These are phyloP conservation scores for Neotoxoptera formosana DNA, from an alignment of 1,140 invertebrate species.

Conservation along the genomic window DNA sequence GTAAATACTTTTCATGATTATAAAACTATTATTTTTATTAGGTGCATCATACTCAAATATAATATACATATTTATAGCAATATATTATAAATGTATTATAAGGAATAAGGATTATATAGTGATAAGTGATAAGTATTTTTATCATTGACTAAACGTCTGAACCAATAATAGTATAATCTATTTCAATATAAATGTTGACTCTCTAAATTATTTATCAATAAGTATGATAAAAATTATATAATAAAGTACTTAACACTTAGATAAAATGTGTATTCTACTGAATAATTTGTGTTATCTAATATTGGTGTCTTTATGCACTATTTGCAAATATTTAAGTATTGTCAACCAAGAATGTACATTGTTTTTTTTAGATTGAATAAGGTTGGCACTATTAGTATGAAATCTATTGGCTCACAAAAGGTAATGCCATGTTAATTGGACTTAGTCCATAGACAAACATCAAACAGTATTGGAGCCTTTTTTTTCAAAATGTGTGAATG, in stretches of 20 bases:
- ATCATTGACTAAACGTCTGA: not conserved
- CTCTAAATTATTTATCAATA: not conserved
- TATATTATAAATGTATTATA: constrained; percentile 17
- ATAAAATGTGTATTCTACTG: not conserved
- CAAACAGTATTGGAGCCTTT: constrained; percentile 2
- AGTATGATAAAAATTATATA: not conserved
- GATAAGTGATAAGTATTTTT: not conserved
- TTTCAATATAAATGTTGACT: not conserved
- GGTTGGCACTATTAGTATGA: constrained; percentile 35
- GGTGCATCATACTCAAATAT: not conserved
- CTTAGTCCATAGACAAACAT: not conserved
- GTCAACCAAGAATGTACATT: not conserved
- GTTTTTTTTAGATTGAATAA: constrained; percentile 15
- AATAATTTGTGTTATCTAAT: not conserved
- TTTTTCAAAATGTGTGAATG: not conserved
- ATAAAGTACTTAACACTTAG: not conserved
- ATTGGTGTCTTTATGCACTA: not conserved
- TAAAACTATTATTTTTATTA: constrained; percentile 15
- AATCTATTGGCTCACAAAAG: not conserved
- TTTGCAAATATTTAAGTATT: not conserved
- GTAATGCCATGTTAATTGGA: not conserved
- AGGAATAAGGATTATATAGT: not conserved
- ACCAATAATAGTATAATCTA: not conserved
- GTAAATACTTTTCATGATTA: not conserved
- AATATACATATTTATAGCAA: not conserved